Evolutionary conservation across 1,140 invertebrate species (phyloP), one percentile per base, ranked within the genome.

Genomic region (Leptinotarsa undecemlineata): DNA sequence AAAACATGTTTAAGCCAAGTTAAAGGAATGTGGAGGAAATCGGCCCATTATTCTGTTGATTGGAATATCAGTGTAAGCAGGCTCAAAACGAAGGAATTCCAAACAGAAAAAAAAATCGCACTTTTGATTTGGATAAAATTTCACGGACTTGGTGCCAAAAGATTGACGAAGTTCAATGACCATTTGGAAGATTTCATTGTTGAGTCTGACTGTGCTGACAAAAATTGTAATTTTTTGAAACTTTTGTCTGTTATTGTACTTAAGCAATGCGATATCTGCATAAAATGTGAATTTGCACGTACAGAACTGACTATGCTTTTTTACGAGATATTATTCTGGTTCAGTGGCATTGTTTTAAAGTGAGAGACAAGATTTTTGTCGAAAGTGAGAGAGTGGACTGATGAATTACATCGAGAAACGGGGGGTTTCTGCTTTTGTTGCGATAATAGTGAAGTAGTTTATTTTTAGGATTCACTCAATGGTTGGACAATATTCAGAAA

Each of bases 321-420:
- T 57, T 57, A 57, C n/a, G 51, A 57, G 51, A 57, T 57, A 57
- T 17, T 57, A 23, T 71, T 68, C 66, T 60, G 57, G 57, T 20
- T 60, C 48, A 61, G 69, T 21, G 51, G 69, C 48, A 57, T 20
- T 71, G 42, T 42, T 57, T 71, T 26, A 57, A 48, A 61, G 69
- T 60, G 48, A 23, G 57, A 57, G 51, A 71, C 60, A 48, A 48
- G 33, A 47, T 69, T 64, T 17, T 57, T 57, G 51, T 57, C 69
- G 33, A 42, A 60, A 66, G 63, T 69, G 75, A 76, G 75, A 73
- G 60, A 61, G 67, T 51, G 68, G 75, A 78, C 77, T 78, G 76
- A 79, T 73, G 78, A 70, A 79, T 68, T 79, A 79, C 76, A 79
- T 72, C 72, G 73, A 61, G 78, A 78, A 79, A 78, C 74, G 68